These are phyloP conservation scores for Microcebus murinus DNA, from an alignment of 2,113 vertebrate genomes.

Conservation along the genomic window DNA sequence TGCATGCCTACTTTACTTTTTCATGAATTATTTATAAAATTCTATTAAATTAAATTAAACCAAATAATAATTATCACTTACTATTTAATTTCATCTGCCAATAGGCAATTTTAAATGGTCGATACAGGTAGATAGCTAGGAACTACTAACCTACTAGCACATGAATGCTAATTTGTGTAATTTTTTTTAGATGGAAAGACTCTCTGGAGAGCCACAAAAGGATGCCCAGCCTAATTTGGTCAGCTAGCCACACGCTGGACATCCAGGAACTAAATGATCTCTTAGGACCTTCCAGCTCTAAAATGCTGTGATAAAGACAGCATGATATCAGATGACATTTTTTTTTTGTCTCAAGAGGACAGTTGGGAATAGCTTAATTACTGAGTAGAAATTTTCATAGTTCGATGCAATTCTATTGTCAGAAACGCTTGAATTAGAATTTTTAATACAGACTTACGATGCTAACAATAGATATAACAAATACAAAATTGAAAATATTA, in stretches of 20 bases:
- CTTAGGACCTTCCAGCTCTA: not conserved
- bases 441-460: not conserved
- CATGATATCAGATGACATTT: not conserved
- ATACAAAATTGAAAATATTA: not conserved
- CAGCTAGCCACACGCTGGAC: not conserved
- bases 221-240: not conserved
- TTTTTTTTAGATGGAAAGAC: not conserved
- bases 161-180: not conserved
- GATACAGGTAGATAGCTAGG: not conserved
- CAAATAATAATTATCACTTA: not conserved
- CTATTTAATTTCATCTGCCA: slow-evolving; percentile 13
- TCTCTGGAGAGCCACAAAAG: not conserved
- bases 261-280: not conserved
- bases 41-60: not conserved
- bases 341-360: not conserved
- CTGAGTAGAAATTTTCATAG: slow-evolving; percentile 60
- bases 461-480: slow-evolving; percentile 8
- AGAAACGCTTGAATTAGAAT: slow-evolving; percentile 71
- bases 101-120: not conserved
- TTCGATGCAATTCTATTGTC: slow-evolving; percentile 39
- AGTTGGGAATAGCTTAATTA: slow-evolving; percentile 63
- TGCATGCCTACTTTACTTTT: not conserved
- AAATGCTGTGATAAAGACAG: slow-evolving; percentile 22
- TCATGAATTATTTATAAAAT: slow-evolving; percentile 9
- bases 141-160: not conserved